phyloP scores from a whole-genome alignment of 2,888 invertebrate genomes.

The Diarsia brunnea region DNA sequence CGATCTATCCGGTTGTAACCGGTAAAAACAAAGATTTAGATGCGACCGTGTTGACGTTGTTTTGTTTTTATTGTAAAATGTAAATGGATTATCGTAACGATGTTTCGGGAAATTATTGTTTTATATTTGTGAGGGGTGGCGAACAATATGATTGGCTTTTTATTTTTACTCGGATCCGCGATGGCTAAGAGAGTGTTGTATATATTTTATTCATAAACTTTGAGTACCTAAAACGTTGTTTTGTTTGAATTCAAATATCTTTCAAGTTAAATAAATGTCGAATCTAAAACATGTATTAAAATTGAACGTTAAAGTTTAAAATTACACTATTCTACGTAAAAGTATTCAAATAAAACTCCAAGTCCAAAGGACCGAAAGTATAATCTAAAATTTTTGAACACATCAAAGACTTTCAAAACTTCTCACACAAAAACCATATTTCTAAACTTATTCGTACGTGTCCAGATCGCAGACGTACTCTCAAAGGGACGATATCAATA shows the following conservation, averaged over 20 bases:
- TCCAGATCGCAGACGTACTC: slow-evolving; percentile 60
- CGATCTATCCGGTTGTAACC: slow-evolving; percentile 59
- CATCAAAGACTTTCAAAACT: slow-evolving; percentile 55
- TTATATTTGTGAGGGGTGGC: slow-evolving; percentile 18
- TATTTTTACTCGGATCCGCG: not conserved
- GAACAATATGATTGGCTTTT: not conserved
- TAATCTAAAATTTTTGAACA: slow-evolving; percentile 52
- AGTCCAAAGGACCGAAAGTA: slow-evolving; percentile 45
- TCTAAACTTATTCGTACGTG: slow-evolving; percentile 66
- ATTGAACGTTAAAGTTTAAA: not conserved
- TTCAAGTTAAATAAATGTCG: not conserved
- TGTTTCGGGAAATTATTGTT: slow-evolving; percentile 52
- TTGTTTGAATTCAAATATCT: not conserved
- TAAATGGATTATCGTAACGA: slow-evolving; percentile 57
- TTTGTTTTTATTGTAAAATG: slow-evolving; percentile 51
- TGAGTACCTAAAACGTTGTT: not conserved
- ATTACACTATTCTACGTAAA: slow-evolving; percentile 16
- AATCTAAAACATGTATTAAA: not conserved
- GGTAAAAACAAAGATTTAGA: slow-evolving; percentile 60
- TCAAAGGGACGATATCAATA: slow-evolving; percentile 70
- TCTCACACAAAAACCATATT: slow-evolving; percentile 66
- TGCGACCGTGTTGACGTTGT: slow-evolving; percentile 46
- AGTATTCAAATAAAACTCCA: slow-evolving; percentile 34
- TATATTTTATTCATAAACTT: not conserved
- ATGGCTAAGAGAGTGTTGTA: not conserved